These are phyloP conservation scores for Eupithecia tripunctaria DNA, from an alignment of 2,888 invertebrate genomes.

Conservation along the genomic window DNA sequence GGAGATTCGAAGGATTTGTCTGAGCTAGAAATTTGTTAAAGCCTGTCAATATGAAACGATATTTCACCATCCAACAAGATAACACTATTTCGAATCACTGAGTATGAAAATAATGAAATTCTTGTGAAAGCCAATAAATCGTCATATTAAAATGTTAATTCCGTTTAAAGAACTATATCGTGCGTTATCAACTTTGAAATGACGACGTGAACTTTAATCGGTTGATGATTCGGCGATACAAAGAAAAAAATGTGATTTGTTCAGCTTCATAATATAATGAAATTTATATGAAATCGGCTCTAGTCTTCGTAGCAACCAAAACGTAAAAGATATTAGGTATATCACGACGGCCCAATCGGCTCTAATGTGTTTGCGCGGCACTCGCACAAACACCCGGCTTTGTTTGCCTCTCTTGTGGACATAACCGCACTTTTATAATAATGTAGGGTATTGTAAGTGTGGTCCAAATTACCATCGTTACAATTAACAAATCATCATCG, in stretches of 20 bases:
- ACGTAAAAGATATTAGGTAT: slow-evolving; percentile 10
- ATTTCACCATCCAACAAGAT: not conserved
- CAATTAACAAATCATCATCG: not conserved
- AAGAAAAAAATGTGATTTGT: not conserved
- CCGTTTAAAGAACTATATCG: not conserved
- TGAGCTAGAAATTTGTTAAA: not conserved
- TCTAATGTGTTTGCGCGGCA: slow-evolving; percentile 35
- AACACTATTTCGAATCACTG: not conserved
- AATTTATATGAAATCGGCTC: not conserved
- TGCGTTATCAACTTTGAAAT: not conserved
- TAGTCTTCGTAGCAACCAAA: not conserved
- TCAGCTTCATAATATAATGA: not conserved
- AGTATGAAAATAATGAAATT: not conserved
- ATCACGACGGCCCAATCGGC: slow-evolving; percentile 23
- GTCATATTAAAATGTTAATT: not conserved
- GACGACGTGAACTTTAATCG: not conserved
- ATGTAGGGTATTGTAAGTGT: not conserved
- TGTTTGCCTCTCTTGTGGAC: slow-evolving; percentile 23
- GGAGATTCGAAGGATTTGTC: not conserved
- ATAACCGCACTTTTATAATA: slow-evolving; percentile 17
- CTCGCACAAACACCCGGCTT: slow-evolving; percentile 21
- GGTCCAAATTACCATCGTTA: not conserved
- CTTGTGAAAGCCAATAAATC: not conserved
- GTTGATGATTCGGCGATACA: not conserved
- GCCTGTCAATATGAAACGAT: not conserved